These are phyloP conservation scores for Caenorhabditis becei DNA, from an alignment of 2,888 invertebrate genomes.

Conservation along the genomic window DNA sequence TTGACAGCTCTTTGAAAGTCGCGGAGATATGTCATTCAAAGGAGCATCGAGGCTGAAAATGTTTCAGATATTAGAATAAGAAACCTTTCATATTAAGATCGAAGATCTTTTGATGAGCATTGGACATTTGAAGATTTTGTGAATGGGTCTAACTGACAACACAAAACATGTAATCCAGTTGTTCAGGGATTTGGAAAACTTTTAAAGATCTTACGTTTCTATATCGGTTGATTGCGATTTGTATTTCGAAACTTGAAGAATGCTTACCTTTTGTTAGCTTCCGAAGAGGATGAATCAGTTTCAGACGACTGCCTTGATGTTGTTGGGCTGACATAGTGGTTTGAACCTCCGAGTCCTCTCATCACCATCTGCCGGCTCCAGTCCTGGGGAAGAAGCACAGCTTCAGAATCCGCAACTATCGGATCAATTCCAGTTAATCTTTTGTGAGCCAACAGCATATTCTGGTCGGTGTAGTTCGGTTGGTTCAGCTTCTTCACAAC, in stretches of 20 bases:
- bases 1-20: conserved; percentile 33
- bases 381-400: conserved; percentile 6
- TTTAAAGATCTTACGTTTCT: no score
- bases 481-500: conserved; percentile 30
- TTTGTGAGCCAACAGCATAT: conserved; percentile 2
- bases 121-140: no score
- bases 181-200: no score
- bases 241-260: neutral
- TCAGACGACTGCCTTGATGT: conserved; percentile 68
- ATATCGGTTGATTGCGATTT: no score
- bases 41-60: conserved; percentile 57
- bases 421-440: conserved; percentile 30
- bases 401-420: conserved; percentile 26
- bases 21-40: conserved; percentile 17
- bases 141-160: no score
- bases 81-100: neutral
- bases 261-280: conserved; percentile 44
- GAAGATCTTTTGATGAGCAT: no score
- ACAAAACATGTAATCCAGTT: no score
- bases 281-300: conserved; percentile 65
- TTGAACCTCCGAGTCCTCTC: conserved; percentile 6
- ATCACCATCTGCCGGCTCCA: conserved; percentile 36
- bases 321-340: conserved; percentile 55
- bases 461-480: neutral
- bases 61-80: neutral